Evolutionary conservation across 2,888 invertebrate genomes (phyloP).

Genomic region (Biston betularia): DNA sequence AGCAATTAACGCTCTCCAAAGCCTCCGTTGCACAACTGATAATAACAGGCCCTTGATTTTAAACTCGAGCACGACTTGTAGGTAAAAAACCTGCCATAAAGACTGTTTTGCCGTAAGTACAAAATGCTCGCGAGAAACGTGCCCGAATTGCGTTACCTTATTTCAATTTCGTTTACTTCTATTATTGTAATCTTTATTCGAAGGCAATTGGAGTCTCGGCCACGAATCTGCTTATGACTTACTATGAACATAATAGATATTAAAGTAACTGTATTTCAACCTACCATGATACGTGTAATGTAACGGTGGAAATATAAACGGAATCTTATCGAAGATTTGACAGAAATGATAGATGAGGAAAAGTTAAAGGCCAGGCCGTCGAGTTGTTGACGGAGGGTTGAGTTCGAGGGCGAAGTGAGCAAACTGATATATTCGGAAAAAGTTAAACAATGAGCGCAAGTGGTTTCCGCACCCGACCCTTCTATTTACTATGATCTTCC

Average conservation of each 20-base stretch:
- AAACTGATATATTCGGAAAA: conserved; percentile 29
- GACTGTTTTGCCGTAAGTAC: conserved; percentile 43
- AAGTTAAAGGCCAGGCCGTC: conserved; percentile 28
- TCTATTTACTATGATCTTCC: conserved; percentile 22
- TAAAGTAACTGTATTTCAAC: conserved; percentile 31
- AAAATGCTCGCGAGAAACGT: conserved; percentile 51
- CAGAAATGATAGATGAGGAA: conserved; percentile 29
- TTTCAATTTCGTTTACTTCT: conserved; percentile 45
- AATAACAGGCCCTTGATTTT: conserved; percentile 57
- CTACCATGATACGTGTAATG: conserved; percentile 14
- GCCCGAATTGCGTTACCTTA: conserved; percentile 49
- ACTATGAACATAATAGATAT: conserved; percentile 24
- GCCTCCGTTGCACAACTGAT: conserved; percentile 57
- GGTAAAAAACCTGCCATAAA: conserved; percentile 43
- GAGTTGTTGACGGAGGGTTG: conserved; percentile 27
- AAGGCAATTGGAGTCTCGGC: conserved; percentile 39
- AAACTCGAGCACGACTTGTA: conserved; percentile 39
- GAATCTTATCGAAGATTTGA: conserved; percentile 18
- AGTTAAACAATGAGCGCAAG: conserved; percentile 32
- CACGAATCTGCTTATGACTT: conserved; percentile 35
- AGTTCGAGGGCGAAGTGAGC: conserved; percentile 9
- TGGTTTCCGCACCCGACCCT: conserved; percentile 28
- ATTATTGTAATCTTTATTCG: conserved; percentile 49
- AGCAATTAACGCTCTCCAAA: conserved; percentile 67
- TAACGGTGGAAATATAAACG: conserved; percentile 26